phyloP scores from a whole-genome alignment of 2,113 vertebrate species.

The Haplochromis burtoni region DNA sequence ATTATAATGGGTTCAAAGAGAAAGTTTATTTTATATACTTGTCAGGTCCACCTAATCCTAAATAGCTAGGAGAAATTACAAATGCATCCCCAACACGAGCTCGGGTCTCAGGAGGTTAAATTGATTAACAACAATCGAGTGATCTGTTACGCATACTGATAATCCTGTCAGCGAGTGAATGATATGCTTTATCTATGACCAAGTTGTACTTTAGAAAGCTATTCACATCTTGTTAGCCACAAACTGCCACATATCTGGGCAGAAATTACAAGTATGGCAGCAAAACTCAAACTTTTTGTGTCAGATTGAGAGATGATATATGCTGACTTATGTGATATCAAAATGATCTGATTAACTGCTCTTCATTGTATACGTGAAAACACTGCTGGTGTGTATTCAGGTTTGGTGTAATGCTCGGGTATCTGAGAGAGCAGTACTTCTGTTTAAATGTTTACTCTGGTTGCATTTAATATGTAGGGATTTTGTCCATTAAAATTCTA shows the following conservation, averaged over 20 bases:
- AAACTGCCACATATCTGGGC: not conserved
- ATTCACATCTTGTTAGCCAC: not conserved
- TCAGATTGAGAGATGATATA: not conserved
- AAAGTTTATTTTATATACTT: not conserved
- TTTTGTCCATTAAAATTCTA: not conserved
- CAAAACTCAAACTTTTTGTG: not conserved
- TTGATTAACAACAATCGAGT: not conserved
- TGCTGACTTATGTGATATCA: not conserved
- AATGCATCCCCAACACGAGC: not conserved
- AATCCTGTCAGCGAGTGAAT: not conserved
- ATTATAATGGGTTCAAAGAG: not conserved
- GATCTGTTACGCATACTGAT: not conserved
- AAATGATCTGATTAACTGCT: not conserved
- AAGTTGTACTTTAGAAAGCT: not conserved
- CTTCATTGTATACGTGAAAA: not conserved
- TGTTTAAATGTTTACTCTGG: not conserved
- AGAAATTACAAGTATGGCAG: not conserved
- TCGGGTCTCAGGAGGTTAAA: not conserved
- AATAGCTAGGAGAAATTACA: not conserved
- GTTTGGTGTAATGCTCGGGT: not conserved
- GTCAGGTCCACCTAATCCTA: not conserved
- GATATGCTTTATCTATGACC: constrained; percentile 3
- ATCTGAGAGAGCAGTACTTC: not conserved
- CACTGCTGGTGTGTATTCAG: not conserved
- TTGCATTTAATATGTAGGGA: not conserved